Base-by-base conservation (phyloP, 53 echinoderm and acorn worm genomes). In the Pentamera pediparva region DNA sequence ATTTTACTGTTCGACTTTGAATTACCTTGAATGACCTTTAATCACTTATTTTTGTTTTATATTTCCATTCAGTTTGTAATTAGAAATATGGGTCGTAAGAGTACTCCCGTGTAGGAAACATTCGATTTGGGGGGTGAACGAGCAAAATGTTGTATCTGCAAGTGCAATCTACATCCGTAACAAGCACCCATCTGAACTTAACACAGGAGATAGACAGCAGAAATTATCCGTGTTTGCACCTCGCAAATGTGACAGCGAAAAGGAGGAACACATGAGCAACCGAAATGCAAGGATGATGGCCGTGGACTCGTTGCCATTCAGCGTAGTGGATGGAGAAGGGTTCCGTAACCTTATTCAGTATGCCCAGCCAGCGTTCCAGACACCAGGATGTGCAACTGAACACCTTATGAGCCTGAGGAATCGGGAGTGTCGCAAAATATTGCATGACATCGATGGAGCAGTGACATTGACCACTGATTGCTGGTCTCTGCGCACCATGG, bases 331-430 rank as follows among this genome's bases (percentile, higher is more conserved):
- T 39, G 73, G 47, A 28, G 26, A 30, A n/a, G 72, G 72, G 9
- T 61, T 77, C 39, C 31, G n/a, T 13, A 48, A 29, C 2, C 45
- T 84, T n/a, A 28, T 77, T 3, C 15, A 29, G 15, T n/a, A 3
- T 21, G 39, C 78, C 52, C 74, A 78, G 31, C 78, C 85, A 54
- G 47, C 70, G 3, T 84, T 78, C 33, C 28, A 18, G 1, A 34
- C 73, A 40, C 85, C 79, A 5, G 57, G 59, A 5, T 35, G 62
- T 49, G 30, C 32, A 31, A 19, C 21, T 84, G 4, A 50, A 72
- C 22, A 51, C 18, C 17, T 21, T 62, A 78, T 39, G 40, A 74
- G 11, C 53, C 35, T 4, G 52, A 63, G 45, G 61, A 55, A 24
- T 51, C 75, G 4, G 11, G n/a, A 35, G 61, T 61, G 17, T 51